phyloP scores from a whole-genome alignment of 2,888 invertebrate genomes.

The Cyclophora punctaria region DNA sequence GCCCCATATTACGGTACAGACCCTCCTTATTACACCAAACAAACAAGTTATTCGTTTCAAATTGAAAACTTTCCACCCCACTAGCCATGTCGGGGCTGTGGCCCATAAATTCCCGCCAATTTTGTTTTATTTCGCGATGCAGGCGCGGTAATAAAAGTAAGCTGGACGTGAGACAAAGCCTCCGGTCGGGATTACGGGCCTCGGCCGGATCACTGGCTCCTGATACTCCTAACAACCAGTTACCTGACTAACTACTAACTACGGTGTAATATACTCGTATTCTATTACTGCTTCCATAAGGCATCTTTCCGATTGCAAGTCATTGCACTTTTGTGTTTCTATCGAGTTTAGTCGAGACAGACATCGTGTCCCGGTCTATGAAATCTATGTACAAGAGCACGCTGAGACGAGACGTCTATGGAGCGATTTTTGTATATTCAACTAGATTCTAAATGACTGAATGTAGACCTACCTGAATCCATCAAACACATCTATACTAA shows the following conservation, averaged over 20 bases:
- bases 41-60: constrained; percentile 75
- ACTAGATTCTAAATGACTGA: too few relatives aligned
- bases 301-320: too few relatives aligned
- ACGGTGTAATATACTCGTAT: neutral
- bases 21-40: constrained; percentile 70
- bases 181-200: constrained; percentile 66
- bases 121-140: constrained; percentile 74
- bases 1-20: constrained; percentile 62
- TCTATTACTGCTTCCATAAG: too few relatives aligned
- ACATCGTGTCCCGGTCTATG: too few relatives aligned
- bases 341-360: too few relatives aligned
- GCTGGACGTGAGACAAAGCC: constrained; percentile 74
- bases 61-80: constrained; percentile 75
- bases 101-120: constrained; percentile 74
- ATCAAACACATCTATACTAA: too few relatives aligned
- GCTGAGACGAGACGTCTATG: too few relatives aligned
- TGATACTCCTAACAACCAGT: constrained; percentile 57
- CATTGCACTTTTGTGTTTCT: too few relatives aligned
- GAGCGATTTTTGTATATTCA: too few relatives aligned
- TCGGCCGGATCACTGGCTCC: constrained; percentile 67
- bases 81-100: constrained; percentile 64
- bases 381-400: too few relatives aligned
- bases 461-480: too few relatives aligned
- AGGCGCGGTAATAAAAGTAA: constrained; percentile 75
- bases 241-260: constrained; percentile 47